These are phyloP conservation scores for Akabosia matsudoensis DNA, from an alignment of 1,140 invertebrate species.

Conservation along the genomic window DNA sequence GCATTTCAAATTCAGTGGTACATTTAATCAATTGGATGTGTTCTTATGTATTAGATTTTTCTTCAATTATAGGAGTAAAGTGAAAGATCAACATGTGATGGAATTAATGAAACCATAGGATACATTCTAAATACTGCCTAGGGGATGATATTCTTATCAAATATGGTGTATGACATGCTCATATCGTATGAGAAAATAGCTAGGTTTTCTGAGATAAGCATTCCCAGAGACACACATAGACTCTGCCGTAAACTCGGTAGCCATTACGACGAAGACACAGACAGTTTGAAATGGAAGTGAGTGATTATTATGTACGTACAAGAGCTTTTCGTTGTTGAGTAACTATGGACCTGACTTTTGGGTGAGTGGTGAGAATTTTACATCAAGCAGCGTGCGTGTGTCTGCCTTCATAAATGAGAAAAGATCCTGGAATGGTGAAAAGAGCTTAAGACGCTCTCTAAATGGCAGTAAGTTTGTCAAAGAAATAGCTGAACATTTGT, in stretches of 20 bases:
- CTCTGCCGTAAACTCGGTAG: not conserved
- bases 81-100: no score
- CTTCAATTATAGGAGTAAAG: no score
- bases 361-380: not conserved
- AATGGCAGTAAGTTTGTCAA: slow-evolving; percentile 13
- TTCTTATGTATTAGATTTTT: no score
- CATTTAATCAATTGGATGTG: no score
- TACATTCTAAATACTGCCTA: no score
- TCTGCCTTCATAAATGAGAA: not conserved
- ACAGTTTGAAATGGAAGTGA: slow-evolving; percentile 5
- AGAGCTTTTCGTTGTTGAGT: not conserved
- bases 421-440: not conserved
- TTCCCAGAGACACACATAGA: not conserved
- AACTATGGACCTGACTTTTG: no score
- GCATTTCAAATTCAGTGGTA: no score
- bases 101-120: no score
- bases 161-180: no score
- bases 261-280: not conserved
- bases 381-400: not conserved
- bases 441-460: not conserved
- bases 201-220: not conserved
- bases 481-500: slow-evolving; percentile 11
- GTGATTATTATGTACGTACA: slow-evolving; percentile 9
- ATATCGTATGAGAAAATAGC: not conserved
- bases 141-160: no score